A percentile compares a stretch with the other conserved stretches of the same genome.
These are phyloP conservation scores for Lytechinus variegatus DNA, from an alignment of 35 echinoderm and acorn worm species.

Conservation along the genomic window DNA sequence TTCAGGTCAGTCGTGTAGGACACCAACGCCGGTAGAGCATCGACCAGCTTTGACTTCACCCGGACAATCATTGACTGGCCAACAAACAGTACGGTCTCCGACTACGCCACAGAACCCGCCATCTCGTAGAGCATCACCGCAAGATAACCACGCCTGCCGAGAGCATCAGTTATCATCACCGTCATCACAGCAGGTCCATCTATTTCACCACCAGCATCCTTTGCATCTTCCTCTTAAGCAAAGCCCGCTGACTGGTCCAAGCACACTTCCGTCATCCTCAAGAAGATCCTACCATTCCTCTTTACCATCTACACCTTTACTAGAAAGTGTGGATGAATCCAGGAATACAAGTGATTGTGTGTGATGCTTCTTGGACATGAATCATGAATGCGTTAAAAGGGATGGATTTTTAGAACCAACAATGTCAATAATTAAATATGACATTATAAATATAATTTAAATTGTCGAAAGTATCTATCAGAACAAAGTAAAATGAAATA, in stretches of 20 bases:
- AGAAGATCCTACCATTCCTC: conserved; percentile 12
- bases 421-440: background rate
- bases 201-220: conserved; percentile 7
- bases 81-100: background rate
- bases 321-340: background rate
- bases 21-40: background rate
- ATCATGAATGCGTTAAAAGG: background rate
- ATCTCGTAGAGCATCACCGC: background rate
- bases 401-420: background rate
- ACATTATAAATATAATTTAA: background rate
- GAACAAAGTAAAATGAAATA: too few species aligned
- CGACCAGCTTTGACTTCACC: background rate
- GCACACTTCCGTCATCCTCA: background rate
- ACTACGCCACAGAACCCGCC: background rate
- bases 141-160: background rate
- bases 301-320: background rate
- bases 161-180: background rate
- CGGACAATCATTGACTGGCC: background rate
- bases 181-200: background rate
- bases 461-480: too few species aligned
- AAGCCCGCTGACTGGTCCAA: background rate
- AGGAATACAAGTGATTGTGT: conserved; percentile 21
- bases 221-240: conserved; percentile 9
- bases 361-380: background rate
- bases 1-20: background rate